A percentile compares a stretch with the other conserved stretches of the same genome.
phyloP scores from a whole-genome alignment of 1,140 invertebrate genomes.

The Carposina sasakii region DNA sequence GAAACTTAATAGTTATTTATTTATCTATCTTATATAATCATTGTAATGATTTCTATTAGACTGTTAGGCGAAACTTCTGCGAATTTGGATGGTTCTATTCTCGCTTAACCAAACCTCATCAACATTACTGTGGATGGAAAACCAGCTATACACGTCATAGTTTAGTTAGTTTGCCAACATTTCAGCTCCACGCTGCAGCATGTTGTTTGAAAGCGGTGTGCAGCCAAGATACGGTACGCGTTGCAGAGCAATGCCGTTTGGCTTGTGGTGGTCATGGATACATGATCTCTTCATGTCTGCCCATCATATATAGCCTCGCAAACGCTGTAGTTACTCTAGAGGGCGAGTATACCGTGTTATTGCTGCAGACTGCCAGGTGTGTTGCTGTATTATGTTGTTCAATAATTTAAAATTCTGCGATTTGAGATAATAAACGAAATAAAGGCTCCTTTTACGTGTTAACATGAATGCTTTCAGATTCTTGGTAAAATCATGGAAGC shows the following conservation, averaged over 20 bases:
- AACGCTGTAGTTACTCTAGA: constrained; percentile 94
- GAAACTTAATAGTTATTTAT: too few species aligned
- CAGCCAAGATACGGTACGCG: constrained; percentile 79
- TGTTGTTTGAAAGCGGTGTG: constrained; percentile 92
- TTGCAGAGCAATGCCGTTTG: constrained; percentile 85
- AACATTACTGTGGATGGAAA: too few species aligned
- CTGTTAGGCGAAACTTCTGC: too few species aligned
- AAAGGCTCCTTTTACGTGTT: background rate
- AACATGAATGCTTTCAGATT: constrained; percentile 25
- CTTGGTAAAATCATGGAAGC: constrained; percentile 80
- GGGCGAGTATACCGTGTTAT: constrained; percentile 94
- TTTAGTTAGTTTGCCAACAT: constrained; percentile 10
- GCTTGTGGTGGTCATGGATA: constrained; percentile 96
- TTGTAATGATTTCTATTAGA: too few species aligned
- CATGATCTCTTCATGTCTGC: constrained; percentile 88
- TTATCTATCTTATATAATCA: too few species aligned
- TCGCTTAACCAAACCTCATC: too few species aligned
- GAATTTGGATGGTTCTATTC: too few species aligned
- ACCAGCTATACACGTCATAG: too few species aligned
- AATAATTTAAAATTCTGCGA: background rate
- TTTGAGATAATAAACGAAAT: background rate
- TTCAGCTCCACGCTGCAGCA: constrained; percentile 88
- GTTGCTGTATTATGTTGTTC: too few species aligned
- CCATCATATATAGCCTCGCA: constrained; percentile 83
- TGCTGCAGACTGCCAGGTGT: constrained; percentile 89